These are phyloP conservation scores for Rhynchophorus ferrugineus DNA, from an alignment of 1,140 invertebrate species.

Conservation along the genomic window DNA sequence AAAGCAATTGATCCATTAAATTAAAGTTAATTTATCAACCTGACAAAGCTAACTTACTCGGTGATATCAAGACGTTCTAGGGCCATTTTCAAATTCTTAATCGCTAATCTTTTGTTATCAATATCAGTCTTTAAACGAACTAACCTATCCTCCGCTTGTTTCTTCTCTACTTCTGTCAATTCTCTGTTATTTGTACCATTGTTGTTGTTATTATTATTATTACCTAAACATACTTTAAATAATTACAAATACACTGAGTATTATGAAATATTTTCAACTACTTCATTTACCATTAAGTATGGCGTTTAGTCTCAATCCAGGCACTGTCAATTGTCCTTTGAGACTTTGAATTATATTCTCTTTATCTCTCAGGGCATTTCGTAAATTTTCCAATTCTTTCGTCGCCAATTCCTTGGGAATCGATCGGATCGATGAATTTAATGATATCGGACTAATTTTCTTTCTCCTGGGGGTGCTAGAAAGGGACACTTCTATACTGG, in stretches of 20 bases:
- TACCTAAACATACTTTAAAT: conserved; percentile 2
- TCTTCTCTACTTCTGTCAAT: conserved; percentile 50
- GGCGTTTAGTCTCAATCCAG: conserved; percentile 30
- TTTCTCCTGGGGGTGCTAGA: conserved; percentile 56
- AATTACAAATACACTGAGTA: too few relatives aligned
- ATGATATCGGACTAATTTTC: conserved; percentile 38
- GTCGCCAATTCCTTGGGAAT: conserved; percentile 44
- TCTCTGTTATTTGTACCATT: conserved; percentile 31
- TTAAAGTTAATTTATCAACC: conserved; percentile 1
- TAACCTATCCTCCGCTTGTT: conserved; percentile 60
- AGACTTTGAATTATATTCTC: conserved; percentile 72
- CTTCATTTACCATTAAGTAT: conserved; percentile 24
- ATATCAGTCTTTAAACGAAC: conserved; percentile 58
- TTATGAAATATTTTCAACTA: too few relatives aligned
- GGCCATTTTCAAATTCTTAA: conserved; percentile 66
- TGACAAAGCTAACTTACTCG: conserved; percentile 46
- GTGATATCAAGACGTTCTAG: conserved; percentile 71
- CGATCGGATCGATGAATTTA: conserved; percentile 39
- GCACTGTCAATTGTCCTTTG: conserved; percentile 42
- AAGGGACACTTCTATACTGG: conserved; percentile 74
- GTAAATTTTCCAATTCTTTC: conserved; percentile 59
- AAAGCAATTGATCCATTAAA: conserved; percentile 24
- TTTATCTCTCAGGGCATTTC: conserved; percentile 67
- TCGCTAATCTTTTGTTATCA: conserved; percentile 61
- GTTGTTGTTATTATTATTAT: conserved; percentile 18